Evolutionary conservation across 1,140 invertebrate genomes (phyloP).

Genomic region (Charaxes varanes): DNA sequence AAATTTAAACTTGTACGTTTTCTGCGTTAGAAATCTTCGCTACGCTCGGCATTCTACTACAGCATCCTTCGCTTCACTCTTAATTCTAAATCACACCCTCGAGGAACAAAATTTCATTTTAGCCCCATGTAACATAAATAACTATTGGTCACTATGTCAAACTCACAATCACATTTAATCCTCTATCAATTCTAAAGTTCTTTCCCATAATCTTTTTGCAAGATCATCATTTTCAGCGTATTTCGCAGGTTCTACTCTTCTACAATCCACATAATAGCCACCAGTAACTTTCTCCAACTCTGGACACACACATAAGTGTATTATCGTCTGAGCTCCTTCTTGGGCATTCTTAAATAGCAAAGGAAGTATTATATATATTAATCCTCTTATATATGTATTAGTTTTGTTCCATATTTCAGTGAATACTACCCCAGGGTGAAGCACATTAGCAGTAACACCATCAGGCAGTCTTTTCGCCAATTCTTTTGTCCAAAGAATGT

Average conservation of each 20-base stretch:
- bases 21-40: too few relatives aligned
- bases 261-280: constrained; percentile 53
- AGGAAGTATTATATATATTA: constrained; percentile 2
- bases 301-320: constrained; percentile 22
- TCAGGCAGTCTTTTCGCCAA: constrained; percentile 74
- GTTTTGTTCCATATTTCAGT: constrained; percentile 7
- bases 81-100: too few relatives aligned
- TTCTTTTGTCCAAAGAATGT: constrained; percentile 79
- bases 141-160: too few relatives aligned
- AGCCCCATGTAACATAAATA: too few relatives aligned
- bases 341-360: constrained; percentile 7
- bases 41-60: too few relatives aligned
- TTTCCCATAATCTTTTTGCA: constrained; percentile 8
- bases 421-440: constrained; percentile 6
- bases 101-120: too few relatives aligned
- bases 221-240: constrained; percentile 28
- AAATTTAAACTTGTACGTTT: too few relatives aligned
- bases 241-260: constrained; percentile 8
- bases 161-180: too few relatives aligned
- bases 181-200: neutral
- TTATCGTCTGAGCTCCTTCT: constrained; percentile 17
- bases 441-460: constrained; percentile 52
- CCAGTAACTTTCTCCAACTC: constrained; percentile 37
- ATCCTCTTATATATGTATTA: neutral
- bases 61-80: too few relatives aligned